Percentiles rank a stretch among this genome's conserved stretches.
phyloP scores from a whole-genome alignment of 2,888 invertebrate genomes.

The Muscina levida region DNA sequence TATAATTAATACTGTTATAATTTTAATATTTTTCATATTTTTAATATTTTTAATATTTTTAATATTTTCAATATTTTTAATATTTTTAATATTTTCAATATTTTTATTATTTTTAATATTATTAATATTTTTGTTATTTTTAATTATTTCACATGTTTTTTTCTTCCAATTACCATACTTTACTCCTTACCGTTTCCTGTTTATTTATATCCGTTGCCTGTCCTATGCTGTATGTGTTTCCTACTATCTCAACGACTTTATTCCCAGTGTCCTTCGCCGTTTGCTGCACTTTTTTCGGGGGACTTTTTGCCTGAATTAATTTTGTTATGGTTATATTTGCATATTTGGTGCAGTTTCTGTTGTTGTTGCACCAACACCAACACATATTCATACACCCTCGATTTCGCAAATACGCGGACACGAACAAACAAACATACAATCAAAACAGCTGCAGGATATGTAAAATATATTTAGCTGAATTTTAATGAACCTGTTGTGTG shows the following conservation, averaged over 20 bases:
- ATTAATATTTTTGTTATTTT: too few relatives aligned
- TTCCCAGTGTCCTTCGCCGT: background rate
- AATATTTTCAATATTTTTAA: too few relatives aligned
- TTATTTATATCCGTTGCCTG: slow-evolving; percentile 54
- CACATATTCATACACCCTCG: slow-evolving; percentile 1
- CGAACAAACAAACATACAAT: background rate
- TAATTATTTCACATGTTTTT: too few relatives aligned
- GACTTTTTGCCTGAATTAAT: slow-evolving; percentile 42
- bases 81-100: too few relatives aligned
- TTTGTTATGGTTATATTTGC: slow-evolving; percentile 55
- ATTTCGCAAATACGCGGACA: background rate
- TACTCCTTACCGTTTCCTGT: slow-evolving; percentile 18
- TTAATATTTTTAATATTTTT: too few relatives aligned
- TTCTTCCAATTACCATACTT: too few relatives aligned
- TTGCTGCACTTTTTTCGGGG: slow-evolving; percentile 4
- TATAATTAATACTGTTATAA: too few relatives aligned
- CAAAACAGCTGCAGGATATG: slow-evolving; percentile 43
- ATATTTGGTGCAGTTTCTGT: slow-evolving; percentile 8
- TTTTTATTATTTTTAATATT: too few relatives aligned
- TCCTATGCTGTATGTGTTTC: slow-evolving; percentile 1
- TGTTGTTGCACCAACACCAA: background rate
- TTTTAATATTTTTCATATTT: too few relatives aligned
- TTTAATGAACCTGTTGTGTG: slow-evolving; percentile 2
- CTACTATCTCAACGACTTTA: background rate
- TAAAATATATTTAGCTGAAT: background rate